A percentile compares a stretch with the other conserved stretches of the same genome.
These are phyloP conservation scores for Alligator sinensis DNA, from an alignment of 2,113 vertebrate genomes.

Conservation along the genomic window DNA sequence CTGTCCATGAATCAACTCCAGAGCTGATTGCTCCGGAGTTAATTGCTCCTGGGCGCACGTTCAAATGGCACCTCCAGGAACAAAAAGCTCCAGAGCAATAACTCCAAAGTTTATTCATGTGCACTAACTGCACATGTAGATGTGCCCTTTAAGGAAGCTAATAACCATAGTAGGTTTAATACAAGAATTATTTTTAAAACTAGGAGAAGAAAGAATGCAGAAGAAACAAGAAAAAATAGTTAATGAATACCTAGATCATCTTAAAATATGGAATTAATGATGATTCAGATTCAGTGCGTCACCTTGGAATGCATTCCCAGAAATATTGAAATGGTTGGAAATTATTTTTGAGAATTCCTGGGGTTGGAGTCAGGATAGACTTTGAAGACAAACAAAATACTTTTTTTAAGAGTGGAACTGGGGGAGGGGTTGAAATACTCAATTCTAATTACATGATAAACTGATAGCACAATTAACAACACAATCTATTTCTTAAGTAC, in stretches of 20 bases:
- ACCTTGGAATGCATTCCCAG: not conserved
- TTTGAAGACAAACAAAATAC: not conserved
- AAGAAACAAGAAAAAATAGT: not conserved
- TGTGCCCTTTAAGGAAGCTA: not conserved
- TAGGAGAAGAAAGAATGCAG: not conserved
- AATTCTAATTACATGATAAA: not conserved
- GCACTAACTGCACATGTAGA: too few species aligned
- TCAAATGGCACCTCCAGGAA: too few species aligned
- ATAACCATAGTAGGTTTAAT: not conserved
- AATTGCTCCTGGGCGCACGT: too few species aligned
- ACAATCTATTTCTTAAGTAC: not conserved
- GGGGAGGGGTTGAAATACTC: not conserved
- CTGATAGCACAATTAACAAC: not conserved
- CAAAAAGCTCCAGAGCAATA: too few species aligned
- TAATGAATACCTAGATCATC: not conserved
- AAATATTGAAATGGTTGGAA: not conserved
- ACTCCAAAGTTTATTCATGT: too few species aligned
- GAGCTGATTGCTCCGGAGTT: too few species aligned
- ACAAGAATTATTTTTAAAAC: not conserved
- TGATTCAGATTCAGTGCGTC: not conserved
- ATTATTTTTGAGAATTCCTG: slow-evolving; percentile 9
- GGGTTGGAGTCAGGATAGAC: not conserved
- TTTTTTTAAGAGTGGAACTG: not conserved
- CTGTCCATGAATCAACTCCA: too few species aligned
- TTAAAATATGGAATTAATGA: not conserved